Base-by-base conservation (phyloP, 2,113 vertebrate genomes). In the Heterocephalus glaber region DNA sequence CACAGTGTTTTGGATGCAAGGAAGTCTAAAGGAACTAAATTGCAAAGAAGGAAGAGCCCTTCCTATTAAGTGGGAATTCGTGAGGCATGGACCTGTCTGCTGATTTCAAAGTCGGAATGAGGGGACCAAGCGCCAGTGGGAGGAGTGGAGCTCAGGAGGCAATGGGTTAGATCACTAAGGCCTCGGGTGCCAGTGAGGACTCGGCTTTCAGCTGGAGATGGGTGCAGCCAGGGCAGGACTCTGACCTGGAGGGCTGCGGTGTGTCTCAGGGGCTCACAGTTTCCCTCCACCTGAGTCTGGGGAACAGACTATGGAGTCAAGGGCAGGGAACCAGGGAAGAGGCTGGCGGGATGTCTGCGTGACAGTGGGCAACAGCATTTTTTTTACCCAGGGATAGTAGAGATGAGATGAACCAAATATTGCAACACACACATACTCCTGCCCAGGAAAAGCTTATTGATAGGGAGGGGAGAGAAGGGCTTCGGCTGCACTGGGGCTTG, bases 221-320 rank as follows among this genome's bases (percentile, higher is more conserved):
- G 24, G 44, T 47, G n/a, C 22, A 82, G 54, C 44, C 9, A 1
- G 3, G 5, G 20, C 33, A 58, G 10, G n/a, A 12, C 35, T 87
- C 74, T 85, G 83, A 58, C 47, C 24, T 66, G 24, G 49, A 70
- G 20, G 35, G 14, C 49, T 24, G 86, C 17, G 38, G 26, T 33
- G 63, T 54, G 12, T 17, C 2, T 38, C 33, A 5, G 47, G 30
- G 65, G 28, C 38, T 65, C 86, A 49, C 22, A 7, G 4, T 11
- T 72, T 94, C 41, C 16, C 19, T 63, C 20, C 38, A 38, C n/a
- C 54, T 68, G 24, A 7, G 1, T 22, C 26, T 83, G 63, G 47
- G 60, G 49, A 63, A 7, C 28, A 13, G 44, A 30, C 0, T 38
- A 5, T 79, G 6, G 16, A 33, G n/a, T 5, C 0, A 1, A 41